Evolutionary conservation across 2,797 vertebrate genomes (phyloP).

Genomic region (Benthosema pterotum): DNA sequence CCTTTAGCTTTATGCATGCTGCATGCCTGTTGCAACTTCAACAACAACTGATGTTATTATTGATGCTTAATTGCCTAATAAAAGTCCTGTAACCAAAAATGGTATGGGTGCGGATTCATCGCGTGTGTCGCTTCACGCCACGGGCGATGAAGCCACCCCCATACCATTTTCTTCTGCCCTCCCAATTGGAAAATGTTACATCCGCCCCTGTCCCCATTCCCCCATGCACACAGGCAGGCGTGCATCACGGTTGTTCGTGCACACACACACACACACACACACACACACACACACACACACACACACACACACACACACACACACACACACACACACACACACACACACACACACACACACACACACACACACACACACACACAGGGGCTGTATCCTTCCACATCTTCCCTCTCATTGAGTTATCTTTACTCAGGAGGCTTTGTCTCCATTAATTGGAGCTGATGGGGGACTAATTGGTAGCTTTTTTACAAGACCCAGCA

Average conservation of each 20-base stretch:
- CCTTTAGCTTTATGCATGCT: no score
- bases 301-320: not conserved
- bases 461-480: slow-evolving; percentile 99
- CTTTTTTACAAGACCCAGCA: slow-evolving; percentile 87
- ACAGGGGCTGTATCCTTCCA: slow-evolving; percentile 44
- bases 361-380: slow-evolving; percentile 31
- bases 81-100: no score
- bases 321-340: slow-evolving; percentile 21
- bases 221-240: slow-evolving; percentile 34
- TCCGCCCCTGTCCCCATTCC: no score
- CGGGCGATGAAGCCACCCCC: no score
- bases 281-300: slow-evolving; percentile 26
- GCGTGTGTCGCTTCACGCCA: no score
- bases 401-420: slow-evolving; percentile 87
- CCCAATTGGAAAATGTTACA: no score
- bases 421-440: slow-evolving; percentile 96
- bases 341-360: slow-evolving; percentile 11
- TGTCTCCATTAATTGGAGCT: slow-evolving; percentile 99
- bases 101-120: no score
- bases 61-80: no score
- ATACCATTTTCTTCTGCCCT: no score
- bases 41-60: no score
- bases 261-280: slow-evolving; percentile 31
- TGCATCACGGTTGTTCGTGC: no score
- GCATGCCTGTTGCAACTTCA: no score